Percentiles rank a stretch among this genome's conserved stretches.
Conservation (phyloP, 2,888 invertebrate genomes). For the Dasysyrphus albostriatus region DNA sequence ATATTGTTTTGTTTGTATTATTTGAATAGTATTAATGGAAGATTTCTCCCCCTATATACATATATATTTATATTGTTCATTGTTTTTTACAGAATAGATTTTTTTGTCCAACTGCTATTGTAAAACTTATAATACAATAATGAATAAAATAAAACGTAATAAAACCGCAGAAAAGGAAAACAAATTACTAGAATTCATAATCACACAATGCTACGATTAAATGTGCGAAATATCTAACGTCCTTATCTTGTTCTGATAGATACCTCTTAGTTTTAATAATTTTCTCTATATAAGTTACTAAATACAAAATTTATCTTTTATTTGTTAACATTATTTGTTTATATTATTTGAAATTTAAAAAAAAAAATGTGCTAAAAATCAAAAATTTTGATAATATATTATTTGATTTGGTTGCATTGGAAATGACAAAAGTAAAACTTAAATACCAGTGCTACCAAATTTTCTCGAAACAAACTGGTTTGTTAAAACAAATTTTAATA, state of each 20-base stretch:
- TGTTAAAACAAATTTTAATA: not conserved
- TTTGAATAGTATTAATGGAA: slow-evolving; percentile 73
- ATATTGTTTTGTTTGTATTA: slow-evolving; percentile 68
- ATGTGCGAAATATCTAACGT: slow-evolving; percentile 70
- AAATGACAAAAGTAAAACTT: not conserved
- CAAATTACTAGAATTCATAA: slow-evolving; percentile 40
- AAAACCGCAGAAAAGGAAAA: slow-evolving; percentile 36
- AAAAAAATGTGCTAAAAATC: not conserved
- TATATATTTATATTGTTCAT: slow-evolving; percentile 72
- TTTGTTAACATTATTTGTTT: not conserved
- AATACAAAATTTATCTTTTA: not conserved
- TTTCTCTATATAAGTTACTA: not conserved
- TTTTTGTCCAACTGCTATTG: slow-evolving; percentile 70
- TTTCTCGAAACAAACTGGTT: not conserved
- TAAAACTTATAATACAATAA: slow-evolving; percentile 56
- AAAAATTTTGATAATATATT: not conserved
- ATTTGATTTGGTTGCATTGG: not conserved
- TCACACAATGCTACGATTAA: slow-evolving; percentile 67
- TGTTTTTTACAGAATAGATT: slow-evolving; percentile 69
- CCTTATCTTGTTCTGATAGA: slow-evolving; percentile 74
- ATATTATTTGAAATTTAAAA: not conserved
- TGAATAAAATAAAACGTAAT: slow-evolving; percentile 50
- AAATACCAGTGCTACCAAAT: not conserved
- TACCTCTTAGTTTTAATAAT: slow-evolving; percentile 32
- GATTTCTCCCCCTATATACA: slow-evolving; percentile 58